Evolutionary conservation across 2,113 vertebrate genomes (phyloP).

Genomic region (Typhlomys cinereus): DNA sequence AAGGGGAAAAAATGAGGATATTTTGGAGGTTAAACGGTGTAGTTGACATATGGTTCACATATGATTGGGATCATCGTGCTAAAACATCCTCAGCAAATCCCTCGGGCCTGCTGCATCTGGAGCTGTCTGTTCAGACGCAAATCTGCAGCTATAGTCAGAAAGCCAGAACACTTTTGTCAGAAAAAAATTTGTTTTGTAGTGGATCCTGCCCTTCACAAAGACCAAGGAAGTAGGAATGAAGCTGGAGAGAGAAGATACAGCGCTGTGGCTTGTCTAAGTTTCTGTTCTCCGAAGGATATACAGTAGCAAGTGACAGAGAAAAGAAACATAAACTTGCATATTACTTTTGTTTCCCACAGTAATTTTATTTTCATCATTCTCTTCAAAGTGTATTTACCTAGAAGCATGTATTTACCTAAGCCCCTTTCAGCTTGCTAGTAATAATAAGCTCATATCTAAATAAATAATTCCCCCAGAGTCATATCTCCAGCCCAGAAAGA

Average conservation of each 20-base stretch:
- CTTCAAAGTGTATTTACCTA: background rate
- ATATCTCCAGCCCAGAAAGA: background rate
- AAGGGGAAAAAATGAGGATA: background rate
- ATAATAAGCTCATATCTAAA: slow-evolving; percentile 32
- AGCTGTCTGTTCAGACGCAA: slow-evolving; percentile 46
- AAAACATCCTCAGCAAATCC: background rate
- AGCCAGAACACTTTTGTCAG: background rate
- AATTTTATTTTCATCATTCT: slow-evolving; percentile 8
- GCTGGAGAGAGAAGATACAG: background rate
- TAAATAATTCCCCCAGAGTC: background rate
- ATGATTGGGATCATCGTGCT: background rate
- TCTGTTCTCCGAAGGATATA: background rate
- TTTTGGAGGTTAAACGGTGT: slow-evolving; percentile 4
- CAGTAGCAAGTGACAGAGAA: background rate
- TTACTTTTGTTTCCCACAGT: background rate
- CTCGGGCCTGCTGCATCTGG: background rate
- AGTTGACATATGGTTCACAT: slow-evolving; percentile 25
- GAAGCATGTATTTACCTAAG: no score
- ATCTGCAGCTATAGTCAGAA: background rate
- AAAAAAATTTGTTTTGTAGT: slow-evolving; percentile 8
- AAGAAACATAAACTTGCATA: background rate
- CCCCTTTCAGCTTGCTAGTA: background rate
- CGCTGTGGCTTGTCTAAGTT: background rate
- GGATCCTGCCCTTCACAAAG: background rate
- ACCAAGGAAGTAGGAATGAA: background rate